Base-by-base conservation (phyloP, 2,888 invertebrate genomes). In the Hypomecis punctinalis region DNA sequence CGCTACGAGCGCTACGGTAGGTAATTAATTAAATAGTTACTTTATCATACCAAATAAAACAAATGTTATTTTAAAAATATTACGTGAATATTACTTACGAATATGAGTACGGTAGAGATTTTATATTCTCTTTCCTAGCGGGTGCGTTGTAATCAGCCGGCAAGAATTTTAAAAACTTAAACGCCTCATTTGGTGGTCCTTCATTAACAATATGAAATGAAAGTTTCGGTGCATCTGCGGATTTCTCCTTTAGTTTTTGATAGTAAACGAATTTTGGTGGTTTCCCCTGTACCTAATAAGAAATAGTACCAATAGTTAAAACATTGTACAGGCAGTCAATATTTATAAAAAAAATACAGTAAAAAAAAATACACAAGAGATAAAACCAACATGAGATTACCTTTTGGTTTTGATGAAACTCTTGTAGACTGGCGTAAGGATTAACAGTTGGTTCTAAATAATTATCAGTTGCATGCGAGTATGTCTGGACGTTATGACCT, bases 401-500 rank as follows among this genome's bases (percentile, higher is more conserved):
- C 79, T 80, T 74, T 36, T 69, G 47, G 9, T 48, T 63, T 1
- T 60, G 61, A 10, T 58, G 35, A 56, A 68, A 6, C 61, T 75
- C 49, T 42, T 71, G 68, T 5, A 71, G 71, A 33, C 59, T 69
- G 54, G 67, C 75, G 61, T 80, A 80, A 0, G 79, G 66, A 43
- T 78, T 73, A 59, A 48, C 52, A n/a, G 40, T 9, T 23, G 78
- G 45, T 76, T 72, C 5, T 73, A 80, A 0, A 76, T 75, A 43
- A 66, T 76, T 23, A 39, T 74, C 72, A 36, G 71, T 76, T 0
- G 75, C 73, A 13, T 74, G 56, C 11, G 76, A 68, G 4, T 68
- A 42, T 8, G 75, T 54, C 68, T 78, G 74, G n/a, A 75, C 60
- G 45, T 78, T 77, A 61, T 80, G 71, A n/a, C 76, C 77, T 0